Conservation (phyloP, 2,113 vertebrate genomes). For the Synchiropus splendidus region DNA sequence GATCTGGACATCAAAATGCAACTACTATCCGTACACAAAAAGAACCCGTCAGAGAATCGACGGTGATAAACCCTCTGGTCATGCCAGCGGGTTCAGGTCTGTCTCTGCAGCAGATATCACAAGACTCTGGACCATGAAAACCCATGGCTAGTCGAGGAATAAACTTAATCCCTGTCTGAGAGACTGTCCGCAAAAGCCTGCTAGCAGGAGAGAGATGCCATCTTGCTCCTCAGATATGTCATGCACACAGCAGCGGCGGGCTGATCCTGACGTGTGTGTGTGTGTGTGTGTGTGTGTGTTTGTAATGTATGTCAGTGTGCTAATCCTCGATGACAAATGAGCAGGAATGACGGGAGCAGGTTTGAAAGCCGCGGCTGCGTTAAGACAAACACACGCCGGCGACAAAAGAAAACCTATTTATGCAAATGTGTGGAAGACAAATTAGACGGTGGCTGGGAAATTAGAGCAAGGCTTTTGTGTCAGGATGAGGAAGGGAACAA, state of each 20-base stretch:
- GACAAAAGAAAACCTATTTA: conserved; percentile 1
- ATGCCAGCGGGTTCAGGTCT: too few species aligned
- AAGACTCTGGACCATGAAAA: too few species aligned
- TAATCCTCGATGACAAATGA: conserved; percentile 36
- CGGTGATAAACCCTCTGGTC: too few species aligned
- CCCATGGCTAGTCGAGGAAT: background rate
- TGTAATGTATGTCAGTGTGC: conserved; percentile 50
- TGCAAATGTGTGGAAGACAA: conserved; percentile 21
- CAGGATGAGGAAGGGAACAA: too few species aligned
- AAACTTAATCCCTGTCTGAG: conserved; percentile 17
- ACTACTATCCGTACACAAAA: too few species aligned
- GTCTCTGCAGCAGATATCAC: background rate
- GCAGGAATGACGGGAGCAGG: conserved; percentile 23
- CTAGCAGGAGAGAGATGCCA: conserved; percentile 14
- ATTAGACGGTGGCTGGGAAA: conserved; percentile 8
- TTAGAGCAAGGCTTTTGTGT: conserved; percentile 6
- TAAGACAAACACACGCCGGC: background rate
- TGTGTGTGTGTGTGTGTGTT: too few species aligned
- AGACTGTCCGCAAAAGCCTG: background rate
- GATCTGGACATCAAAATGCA: too few species aligned
- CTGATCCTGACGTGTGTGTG: conserved; percentile 8
- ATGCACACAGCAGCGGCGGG: background rate
- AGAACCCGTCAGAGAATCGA: too few species aligned
- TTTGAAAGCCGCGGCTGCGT: conserved; percentile 12
- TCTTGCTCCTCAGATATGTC: conserved; percentile 1